Percentiles rank a stretch among this genome's conserved stretches.
Evolutionary conservation across 1,140 invertebrate species (phyloP).

Genomic region (Melanaphis sacchari): DNA sequence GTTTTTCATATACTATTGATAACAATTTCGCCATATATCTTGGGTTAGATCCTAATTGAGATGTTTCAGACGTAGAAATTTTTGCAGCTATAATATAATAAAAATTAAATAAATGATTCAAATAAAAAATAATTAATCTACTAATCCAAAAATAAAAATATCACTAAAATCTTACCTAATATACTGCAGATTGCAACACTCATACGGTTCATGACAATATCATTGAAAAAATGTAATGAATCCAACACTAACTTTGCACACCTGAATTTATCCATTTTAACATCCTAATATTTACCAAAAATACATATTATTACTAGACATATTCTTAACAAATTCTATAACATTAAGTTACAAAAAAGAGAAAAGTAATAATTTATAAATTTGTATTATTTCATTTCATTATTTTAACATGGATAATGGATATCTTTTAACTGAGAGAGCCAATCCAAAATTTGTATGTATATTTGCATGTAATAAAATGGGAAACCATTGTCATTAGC

Average conservation of each 20-base stretch:
- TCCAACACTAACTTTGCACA: constrained; percentile 81
- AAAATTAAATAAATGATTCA: background rate
- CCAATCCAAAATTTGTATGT: background rate
- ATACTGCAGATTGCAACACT: constrained; percentile 85
- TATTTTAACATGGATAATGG: background rate
- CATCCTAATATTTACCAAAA: constrained; percentile 68
- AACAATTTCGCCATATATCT: constrained; percentile 79
- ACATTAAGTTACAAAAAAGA: background rate
- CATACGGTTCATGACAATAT: constrained; percentile 80
- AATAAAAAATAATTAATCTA: background rate
- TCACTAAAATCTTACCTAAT: constrained; percentile 62
- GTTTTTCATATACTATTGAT: constrained; percentile 73
- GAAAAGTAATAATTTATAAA: background rate
- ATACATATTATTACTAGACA: background rate
- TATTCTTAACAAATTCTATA: background rate
- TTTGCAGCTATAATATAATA: constrained; percentile 67
- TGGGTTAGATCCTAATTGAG: constrained; percentile 73
- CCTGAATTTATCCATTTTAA: constrained; percentile 77
- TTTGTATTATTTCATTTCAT: background rate
- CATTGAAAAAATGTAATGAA: constrained; percentile 76
- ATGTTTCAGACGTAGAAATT: constrained; percentile 79
- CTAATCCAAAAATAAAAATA: background rate
- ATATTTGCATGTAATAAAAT: background rate
- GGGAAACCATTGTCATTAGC: background rate
- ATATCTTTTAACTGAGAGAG: background rate